Evolutionary conservation across 1,140 invertebrate species (phyloP), one percentile per base, ranked within the genome.

Genomic region (Brachionus rotundiformis): DNA sequence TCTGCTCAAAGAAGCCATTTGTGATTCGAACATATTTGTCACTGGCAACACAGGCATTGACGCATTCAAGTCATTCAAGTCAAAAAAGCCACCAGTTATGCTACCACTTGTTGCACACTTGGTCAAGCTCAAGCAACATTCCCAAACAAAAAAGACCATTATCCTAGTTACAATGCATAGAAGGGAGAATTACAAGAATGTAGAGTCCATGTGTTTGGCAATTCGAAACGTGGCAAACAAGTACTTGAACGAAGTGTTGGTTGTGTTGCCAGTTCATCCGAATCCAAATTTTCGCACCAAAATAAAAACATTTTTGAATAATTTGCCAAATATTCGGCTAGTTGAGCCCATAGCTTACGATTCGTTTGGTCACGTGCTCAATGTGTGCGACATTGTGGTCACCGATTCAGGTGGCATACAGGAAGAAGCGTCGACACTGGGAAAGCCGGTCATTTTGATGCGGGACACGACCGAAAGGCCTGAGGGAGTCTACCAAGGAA

Each of bases 91-190:
- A 25, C 3, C 59, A 29, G 2, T 11, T 31, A 8, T 31, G 29
- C n/a, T 25, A 27, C 29, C 59, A 31, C 25, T 63, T 63, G 0
- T 63, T 0, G 27, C 8, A 25, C 8, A 63, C 7, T 13, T 63
- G 11, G 10, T 27, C 3, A 63, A 31, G 2, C 19, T 59, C 7
- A 25, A 59, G 25, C 8, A 59, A 59, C 13, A 23, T 25, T 29
- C 23, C 25, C 7, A 63, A 11, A 11, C 10, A 16, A 13, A 29
- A 23, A 63, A 63, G 27, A n/a, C n/a, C 8, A 36, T 68, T 19
- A 68, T 68, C 7, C 31, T 68, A 16, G 63, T 39, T 7, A 68
- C 63, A 16, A 68, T 68, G 63, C 63, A 68, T 39, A 31, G 63
- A n/a, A 31, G 63, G n/a, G 63, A 68, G 36, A 68, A 68, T 36